Evolutionary conservation across 2,888 invertebrate species (phyloP).

Genomic region (Drosophila paramelanica): DNA sequence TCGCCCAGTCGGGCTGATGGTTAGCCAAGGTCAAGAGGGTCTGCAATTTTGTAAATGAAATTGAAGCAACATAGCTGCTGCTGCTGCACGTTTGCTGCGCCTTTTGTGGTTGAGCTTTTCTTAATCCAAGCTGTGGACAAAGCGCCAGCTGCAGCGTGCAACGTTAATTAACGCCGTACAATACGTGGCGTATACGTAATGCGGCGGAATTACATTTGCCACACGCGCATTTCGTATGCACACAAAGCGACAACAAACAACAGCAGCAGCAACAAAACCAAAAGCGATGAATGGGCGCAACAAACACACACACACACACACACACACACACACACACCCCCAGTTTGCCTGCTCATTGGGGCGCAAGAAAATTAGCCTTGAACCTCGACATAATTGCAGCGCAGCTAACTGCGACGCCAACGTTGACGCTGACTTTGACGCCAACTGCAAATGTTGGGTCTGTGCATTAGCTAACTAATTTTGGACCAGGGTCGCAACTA

Average conservation of each 20-base stretch:
- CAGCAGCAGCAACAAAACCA: slow-evolving; percentile 20
- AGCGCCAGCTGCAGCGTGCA: slow-evolving; percentile 14
- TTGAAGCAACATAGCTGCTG: slow-evolving; percentile 28
- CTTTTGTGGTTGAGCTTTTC: slow-evolving; percentile 41
- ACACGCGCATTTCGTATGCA: slow-evolving; percentile 70
- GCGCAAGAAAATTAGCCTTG: slow-evolving; percentile 76
- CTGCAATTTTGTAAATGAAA: slow-evolving; percentile 51
- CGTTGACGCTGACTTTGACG: slow-evolving; percentile 17
- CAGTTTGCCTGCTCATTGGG: slow-evolving; percentile 44
- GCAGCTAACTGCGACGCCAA: slow-evolving; percentile 43
- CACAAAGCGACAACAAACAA: slow-evolving; percentile 33
- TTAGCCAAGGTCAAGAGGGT: slow-evolving; percentile 47
- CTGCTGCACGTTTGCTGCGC: slow-evolving; percentile 12
- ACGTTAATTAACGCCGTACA: slow-evolving; percentile 68
- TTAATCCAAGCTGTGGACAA: slow-evolving; percentile 45
- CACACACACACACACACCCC: slow-evolving; percentile 6
- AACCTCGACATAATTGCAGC: slow-evolving; percentile 76
- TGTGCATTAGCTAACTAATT: slow-evolving; percentile 46
- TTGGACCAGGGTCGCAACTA: slow-evolving; percentile 18
- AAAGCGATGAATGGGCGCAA: slow-evolving; percentile 45
- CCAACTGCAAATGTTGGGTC: slow-evolving; percentile 28
- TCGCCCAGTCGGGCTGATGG: slow-evolving; percentile 21
- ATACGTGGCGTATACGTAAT: slow-evolving; percentile 75
- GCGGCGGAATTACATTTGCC: slow-evolving; percentile 64
- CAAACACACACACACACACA: slow-evolving; percentile 20